Percentiles rank a stretch among this genome's conserved stretches.
These are phyloP conservation scores for Patagioenas fasciata DNA, from an alignment of 2,113 vertebrate genomes.

Conservation along the genomic window DNA sequence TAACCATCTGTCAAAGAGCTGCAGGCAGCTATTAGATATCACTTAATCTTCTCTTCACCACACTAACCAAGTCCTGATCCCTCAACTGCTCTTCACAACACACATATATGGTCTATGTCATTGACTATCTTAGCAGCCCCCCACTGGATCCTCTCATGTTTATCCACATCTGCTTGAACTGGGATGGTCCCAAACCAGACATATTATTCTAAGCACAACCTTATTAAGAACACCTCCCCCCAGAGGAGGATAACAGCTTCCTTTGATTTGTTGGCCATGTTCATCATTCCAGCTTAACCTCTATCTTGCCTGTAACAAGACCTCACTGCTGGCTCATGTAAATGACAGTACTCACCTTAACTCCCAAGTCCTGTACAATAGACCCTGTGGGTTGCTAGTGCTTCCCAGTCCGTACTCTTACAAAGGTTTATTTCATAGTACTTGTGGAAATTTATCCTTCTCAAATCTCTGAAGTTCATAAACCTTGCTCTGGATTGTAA, in stretches of 20 bases:
- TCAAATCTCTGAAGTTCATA: neutral
- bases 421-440: neutral
- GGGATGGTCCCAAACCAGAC: neutral
- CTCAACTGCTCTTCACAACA: neutral
- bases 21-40: neutral
- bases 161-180: neutral
- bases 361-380: neutral
- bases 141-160: neutral
- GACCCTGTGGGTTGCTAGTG: too few species aligned
- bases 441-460: neutral
- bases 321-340: neutral
- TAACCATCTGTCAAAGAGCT: neutral
- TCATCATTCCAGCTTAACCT: neutral
- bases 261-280: neutral
- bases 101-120: accelerated
- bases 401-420: neutral
- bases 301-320: neutral
- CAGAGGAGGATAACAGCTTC: neutral
- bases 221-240: accelerated
- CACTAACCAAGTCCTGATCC: neutral
- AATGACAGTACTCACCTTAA: neutral
- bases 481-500: neutral
- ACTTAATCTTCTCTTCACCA: neutral
- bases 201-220: neutral
- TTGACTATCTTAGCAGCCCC: neutral